Base-by-base conservation (phyloP, 2,113 vertebrate species). In the Zosterops pallidus region DNA sequence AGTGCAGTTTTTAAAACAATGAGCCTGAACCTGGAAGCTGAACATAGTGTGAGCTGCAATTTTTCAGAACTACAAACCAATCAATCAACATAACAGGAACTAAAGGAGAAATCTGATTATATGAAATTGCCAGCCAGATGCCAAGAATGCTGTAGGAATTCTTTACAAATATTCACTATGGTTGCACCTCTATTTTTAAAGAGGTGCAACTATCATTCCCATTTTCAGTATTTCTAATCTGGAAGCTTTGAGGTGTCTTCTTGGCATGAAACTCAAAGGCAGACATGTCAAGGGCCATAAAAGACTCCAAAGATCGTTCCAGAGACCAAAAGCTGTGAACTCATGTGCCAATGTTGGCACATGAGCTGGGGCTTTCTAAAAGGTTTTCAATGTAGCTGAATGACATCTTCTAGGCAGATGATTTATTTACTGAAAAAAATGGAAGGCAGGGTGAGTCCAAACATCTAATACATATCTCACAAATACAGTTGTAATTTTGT, bases 61-160 rank as follows among this genome's bases (percentile, higher is more conserved):
- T 93, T 90, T 94, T 96, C 79, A 91, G 80, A 81, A 62, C 72
- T 7, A 2, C 52, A 94, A 92, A 84, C 64, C 77, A 93, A 93
- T 92, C 92, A 86, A 93, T 92, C 93, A 95, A 79, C 85, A n/a
- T 70, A 96, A 95, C 79, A 92, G 88, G 80, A 96, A 79, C 60
- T 86, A 75, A 89, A 95, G 83, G 72, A 94, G 86, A 94, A 93
- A 94, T 71, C 88, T 92, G 93, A 95, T 96, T 95, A 94, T 68
- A 57, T 56, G 37, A 92, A 94, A 96, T 92, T 96, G 65, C 69
- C 83, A 94, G 62, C 90, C 94, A 95, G 94, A 95, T 95, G 95
- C 83, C 74, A 89, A 89, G 81, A 93, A 89, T 33, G 49, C 37
- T 90, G 50, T 57, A 2, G 1, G 77, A 88, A 84, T 71, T 1